phyloP scores from a whole-genome alignment of 2,113 vertebrate genomes.

The Cryptotis parvus region DNA sequence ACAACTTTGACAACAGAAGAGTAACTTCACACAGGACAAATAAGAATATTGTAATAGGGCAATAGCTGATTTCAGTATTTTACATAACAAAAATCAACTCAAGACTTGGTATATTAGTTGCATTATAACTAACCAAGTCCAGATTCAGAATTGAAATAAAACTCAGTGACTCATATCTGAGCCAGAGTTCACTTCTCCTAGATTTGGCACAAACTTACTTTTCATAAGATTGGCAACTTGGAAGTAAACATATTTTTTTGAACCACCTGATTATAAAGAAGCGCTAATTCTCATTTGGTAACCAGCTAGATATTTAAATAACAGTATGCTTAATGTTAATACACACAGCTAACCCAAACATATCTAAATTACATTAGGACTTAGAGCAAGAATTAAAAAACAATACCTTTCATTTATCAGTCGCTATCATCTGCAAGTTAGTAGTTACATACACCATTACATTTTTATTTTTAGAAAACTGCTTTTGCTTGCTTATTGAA shows the following conservation, averaged over 20 bases:
- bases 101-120: constrained; percentile 38
- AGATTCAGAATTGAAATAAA: constrained; percentile 61
- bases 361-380: constrained; percentile 6
- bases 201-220: constrained; percentile 45
- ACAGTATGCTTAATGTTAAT: background rate
- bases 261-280: background rate
- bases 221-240: background rate
- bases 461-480: constrained; percentile 26
- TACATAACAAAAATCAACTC: constrained; percentile 71
- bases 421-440: background rate
- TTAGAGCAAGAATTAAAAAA: constrained; percentile 40
- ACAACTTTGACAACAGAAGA: constrained; percentile 32
- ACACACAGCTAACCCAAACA: background rate
- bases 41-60: background rate
- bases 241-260: constrained; percentile 3
- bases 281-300: constrained; percentile 39
- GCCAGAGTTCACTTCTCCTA: constrained; percentile 29
- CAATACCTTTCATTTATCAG: background rate
- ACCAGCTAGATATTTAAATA: constrained; percentile 7
- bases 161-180: background rate
- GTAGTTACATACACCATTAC: background rate
- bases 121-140: constrained; percentile 63
- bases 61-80: constrained; percentile 65
- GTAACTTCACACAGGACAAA: constrained; percentile 56
- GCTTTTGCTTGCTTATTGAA: background rate